Conservation (phyloP, 1,140 invertebrate species). For the Drosophila repletoides region DNA sequence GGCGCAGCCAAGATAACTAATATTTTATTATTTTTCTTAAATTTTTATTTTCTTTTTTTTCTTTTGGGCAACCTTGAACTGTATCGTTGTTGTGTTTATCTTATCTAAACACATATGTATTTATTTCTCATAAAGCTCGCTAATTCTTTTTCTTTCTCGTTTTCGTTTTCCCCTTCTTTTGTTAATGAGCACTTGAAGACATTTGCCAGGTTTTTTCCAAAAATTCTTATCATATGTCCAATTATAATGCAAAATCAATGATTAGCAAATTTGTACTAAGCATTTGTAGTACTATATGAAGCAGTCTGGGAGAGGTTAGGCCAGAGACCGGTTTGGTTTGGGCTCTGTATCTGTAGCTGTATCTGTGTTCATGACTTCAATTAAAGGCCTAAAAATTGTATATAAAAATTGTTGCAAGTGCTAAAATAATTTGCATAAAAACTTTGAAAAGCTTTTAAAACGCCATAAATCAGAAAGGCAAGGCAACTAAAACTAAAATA, state of each 20-base stretch:
- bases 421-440: conserved; percentile 53
- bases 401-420: conserved; percentile 18
- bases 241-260: conserved; percentile 31
- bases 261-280: conserved; percentile 18
- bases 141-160: no score
- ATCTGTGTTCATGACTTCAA: conserved; percentile 52
- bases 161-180: no score
- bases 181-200: conserved; percentile 13
- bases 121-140: conserved; percentile 36
- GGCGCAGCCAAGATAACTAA: no score
- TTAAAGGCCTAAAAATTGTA: conserved; percentile 52
- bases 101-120: conserved; percentile 41
- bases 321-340: conserved; percentile 50
- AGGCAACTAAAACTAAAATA: conserved; percentile 9
- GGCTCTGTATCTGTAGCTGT: no score
- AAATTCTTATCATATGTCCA: conserved; percentile 43
- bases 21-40: no score
- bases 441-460: conserved; percentile 34
- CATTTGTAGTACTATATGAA: neutral
- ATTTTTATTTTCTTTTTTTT: no score
- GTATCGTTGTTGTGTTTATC: conserved; percentile 59
- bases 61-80: conserved; percentile 60
- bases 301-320: conserved; percentile 22
- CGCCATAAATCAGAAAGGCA: conserved; percentile 22
- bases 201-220: conserved; percentile 19